Conservation (phyloP, 2,797 vertebrate genomes). For the Diplodus sargus region DNA sequence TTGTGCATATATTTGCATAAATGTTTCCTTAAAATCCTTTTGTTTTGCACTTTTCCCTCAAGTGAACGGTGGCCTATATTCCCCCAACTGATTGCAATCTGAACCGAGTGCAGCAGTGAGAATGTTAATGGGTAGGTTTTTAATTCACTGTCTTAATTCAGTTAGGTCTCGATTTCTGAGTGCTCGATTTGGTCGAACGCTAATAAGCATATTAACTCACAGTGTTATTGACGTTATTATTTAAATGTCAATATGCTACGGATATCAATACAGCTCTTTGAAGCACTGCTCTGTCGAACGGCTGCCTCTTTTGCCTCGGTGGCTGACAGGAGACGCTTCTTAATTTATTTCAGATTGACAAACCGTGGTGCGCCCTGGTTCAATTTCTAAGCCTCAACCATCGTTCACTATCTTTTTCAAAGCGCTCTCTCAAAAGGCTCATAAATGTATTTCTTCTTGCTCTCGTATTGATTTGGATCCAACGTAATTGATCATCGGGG, state of each 20-base stretch:
- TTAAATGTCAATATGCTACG: constrained; percentile 47
- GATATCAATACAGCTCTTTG: constrained; percentile 35
- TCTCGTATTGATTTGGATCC: constrained; percentile 66
- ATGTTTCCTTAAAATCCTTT: constrained; percentile 68
- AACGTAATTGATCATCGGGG: constrained; percentile 73
- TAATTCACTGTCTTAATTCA: constrained; percentile 45
- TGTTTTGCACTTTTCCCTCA: constrained; percentile 71
- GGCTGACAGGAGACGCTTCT: not conserved
- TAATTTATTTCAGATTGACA: constrained; percentile 31
- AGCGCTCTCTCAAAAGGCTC: constrained; percentile 51
- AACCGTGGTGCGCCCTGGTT: constrained; percentile 6
- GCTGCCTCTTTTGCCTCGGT: not conserved
- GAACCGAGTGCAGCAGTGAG: constrained; percentile 33
- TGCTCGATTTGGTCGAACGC: constrained; percentile 23
- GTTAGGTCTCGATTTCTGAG: constrained; percentile 39
- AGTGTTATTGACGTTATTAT: constrained; percentile 51
- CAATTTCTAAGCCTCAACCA: constrained; percentile 35
- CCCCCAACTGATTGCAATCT: constrained; percentile 69
- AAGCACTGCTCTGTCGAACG: not conserved
- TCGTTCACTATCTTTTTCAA: constrained; percentile 41
- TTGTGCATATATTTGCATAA: constrained; percentile 78
- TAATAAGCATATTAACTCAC: constrained; percentile 49
- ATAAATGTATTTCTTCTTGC: constrained; percentile 58
- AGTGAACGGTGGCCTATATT: constrained; percentile 76
- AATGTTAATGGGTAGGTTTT: constrained; percentile 48